Conservation (phyloP, 2,113 vertebrate species). For the Sceloporus undulatus region DNA sequence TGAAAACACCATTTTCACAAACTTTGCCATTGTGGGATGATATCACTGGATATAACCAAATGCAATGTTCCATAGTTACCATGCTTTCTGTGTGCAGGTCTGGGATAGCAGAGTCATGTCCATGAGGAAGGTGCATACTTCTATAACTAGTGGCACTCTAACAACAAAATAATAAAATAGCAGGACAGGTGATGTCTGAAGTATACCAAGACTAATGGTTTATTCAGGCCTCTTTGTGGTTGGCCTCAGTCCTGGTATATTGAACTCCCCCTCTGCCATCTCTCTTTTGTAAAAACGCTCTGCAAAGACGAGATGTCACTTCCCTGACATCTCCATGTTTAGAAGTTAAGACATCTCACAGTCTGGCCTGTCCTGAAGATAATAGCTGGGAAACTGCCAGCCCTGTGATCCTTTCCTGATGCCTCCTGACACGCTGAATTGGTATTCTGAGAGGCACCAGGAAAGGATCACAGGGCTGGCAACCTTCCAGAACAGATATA, state of each 20-base stretch:
- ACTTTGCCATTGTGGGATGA: neutral
- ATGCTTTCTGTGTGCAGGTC: neutral
- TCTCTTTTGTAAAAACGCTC: neutral
- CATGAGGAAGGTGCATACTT: neutral
- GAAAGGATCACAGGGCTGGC: constrained; percentile 63
- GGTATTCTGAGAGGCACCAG: constrained; percentile 68
- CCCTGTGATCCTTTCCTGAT: constrained; percentile 63
- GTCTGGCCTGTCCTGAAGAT: constrained; percentile 33
- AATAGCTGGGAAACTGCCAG: constrained; percentile 67
- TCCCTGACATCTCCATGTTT: constrained; percentile 52
- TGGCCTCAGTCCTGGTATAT: neutral
- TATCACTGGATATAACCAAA: neutral
- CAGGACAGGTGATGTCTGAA: neutral
- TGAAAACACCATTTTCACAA: neutral
- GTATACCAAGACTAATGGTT: constrained; percentile 2
- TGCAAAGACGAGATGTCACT: constrained; percentile 21
- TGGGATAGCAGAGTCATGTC: neutral
- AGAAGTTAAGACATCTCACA: constrained; percentile 52
- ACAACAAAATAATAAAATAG: neutral
- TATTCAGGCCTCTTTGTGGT: constrained; percentile 19
- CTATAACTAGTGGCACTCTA: neutral
- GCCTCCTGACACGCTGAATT: constrained; percentile 61
- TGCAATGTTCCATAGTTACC: neutral
- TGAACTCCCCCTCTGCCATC: neutral
- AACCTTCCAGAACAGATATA: constrained; percentile 60